Evolutionary conservation across 2,888 invertebrate species (phyloP), one percentile per base, ranked within the genome.

Genomic region (Crioceris asparagi): DNA sequence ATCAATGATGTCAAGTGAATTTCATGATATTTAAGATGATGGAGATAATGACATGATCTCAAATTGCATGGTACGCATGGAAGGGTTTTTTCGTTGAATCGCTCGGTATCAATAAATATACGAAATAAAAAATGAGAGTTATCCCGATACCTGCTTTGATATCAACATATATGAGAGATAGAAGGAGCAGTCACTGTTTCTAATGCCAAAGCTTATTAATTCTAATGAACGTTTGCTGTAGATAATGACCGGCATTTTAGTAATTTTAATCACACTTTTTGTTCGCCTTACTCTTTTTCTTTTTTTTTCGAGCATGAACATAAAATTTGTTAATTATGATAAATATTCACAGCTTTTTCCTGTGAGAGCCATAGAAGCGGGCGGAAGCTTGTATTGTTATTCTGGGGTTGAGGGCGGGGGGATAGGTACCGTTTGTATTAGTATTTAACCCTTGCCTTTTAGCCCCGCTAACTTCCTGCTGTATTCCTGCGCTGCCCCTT

Each of bases 281-380:
- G 59, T 59, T 59, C 53, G 53, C 53, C 54, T 52, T 55, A 47
- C 54, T 54, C 58, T 57, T 59, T 58, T 61, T 59, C 57, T 59
- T 59, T 60, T 59, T 58, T 53, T 54, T n/a, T 12, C 26, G 11
- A 12, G 50, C 51, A 52, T 55, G 56, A 57, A 56, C 61, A 62
- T 64, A 61, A 65, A 65, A 63, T 61, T 64, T 62, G 64, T 65
- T 65, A 65, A 65, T 65, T 64, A 64, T 65, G 64, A 65, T 65
- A 65, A 65, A 65, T 65, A 65, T 64, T 63, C 63, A 58, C 62
- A 57, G 62, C 62, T 64, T 65, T 65, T 65, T 64, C 64, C 65
- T 64, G 61, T 55, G 64, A 64, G 64, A 61, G 62, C 60, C 61
- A 62, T 64, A 62, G 61, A 59, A 56, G 48, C 46, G 51, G 47